These are phyloP conservation scores for Trissolcus japonicus DNA, from an alignment of 2,888 invertebrate species.

Conservation along the genomic window DNA sequence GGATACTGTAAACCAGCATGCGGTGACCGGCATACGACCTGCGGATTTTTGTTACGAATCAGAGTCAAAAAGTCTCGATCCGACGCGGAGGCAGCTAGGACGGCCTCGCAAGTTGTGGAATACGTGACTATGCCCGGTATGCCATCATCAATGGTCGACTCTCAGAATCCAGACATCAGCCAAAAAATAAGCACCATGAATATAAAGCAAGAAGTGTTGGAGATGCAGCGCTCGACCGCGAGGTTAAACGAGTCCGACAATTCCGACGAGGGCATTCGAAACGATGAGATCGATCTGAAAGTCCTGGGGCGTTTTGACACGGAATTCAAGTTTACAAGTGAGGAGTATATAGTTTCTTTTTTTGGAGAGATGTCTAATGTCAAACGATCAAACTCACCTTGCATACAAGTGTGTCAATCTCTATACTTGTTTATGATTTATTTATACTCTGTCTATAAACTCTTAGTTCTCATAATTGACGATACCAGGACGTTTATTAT, in stretches of 20 bases:
- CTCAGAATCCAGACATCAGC: constrained; percentile 15
- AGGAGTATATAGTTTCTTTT: constrained; percentile 41
- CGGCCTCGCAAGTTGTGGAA: constrained; percentile 12
- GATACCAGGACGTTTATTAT: not conserved
- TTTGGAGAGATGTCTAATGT: not conserved
- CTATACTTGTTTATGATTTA: too few relatives aligned
- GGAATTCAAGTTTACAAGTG: constrained; percentile 82
- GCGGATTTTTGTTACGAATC: constrained; percentile 86
- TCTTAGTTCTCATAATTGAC: not conserved
- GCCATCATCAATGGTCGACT: constrained; percentile 19
- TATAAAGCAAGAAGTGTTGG: constrained; percentile 45
- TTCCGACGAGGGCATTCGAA: not conserved
- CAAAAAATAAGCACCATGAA: constrained; percentile 17
- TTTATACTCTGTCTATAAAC: too few relatives aligned
- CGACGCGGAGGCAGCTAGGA: constrained; percentile 31
- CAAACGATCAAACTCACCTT: not conserved
- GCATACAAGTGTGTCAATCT: not conserved
- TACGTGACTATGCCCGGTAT: constrained; percentile 28
- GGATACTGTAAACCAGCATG: constrained; percentile 86
- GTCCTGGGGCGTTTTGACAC: constrained; percentile 80
- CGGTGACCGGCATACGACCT: constrained; percentile 82
- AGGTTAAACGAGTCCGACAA: constrained; percentile 1
- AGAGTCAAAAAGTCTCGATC: constrained; percentile 79
- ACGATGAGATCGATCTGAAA: constrained; percentile 74
- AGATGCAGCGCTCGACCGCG: constrained; percentile 4